Evolutionary conservation across 2,113 vertebrate genomes (phyloP).

Genomic region (Colinus virginianus): DNA sequence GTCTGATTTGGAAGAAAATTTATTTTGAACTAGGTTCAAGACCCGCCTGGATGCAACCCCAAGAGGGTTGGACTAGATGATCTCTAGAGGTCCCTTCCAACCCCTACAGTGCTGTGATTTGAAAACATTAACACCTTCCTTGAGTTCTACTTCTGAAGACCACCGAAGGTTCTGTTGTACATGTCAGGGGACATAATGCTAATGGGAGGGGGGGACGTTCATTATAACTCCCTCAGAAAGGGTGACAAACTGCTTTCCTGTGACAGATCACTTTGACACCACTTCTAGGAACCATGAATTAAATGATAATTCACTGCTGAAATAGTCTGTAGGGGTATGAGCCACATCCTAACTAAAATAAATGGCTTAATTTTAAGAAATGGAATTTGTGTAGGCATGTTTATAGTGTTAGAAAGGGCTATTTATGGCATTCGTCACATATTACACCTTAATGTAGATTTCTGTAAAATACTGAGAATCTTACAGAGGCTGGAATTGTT

Average conservation of each 20-base stretch:
- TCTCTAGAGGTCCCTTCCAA: too few species aligned
- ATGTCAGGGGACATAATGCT: neutral
- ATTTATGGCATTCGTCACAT: conserved; percentile 13
- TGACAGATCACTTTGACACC: neutral
- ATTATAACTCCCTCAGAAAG: neutral
- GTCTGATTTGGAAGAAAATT: conserved; percentile 1
- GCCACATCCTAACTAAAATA: conserved; percentile 29
- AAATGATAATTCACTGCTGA: neutral
- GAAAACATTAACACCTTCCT: neutral
- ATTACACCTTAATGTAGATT: neutral
- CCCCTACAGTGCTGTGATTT: neutral
- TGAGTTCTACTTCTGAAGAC: neutral
- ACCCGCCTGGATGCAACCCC: too few species aligned
- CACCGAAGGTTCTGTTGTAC: neutral
- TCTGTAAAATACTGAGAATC: conserved; percentile 1
- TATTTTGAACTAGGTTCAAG: neutral
- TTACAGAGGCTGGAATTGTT: neutral
- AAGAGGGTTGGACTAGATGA: too few species aligned
- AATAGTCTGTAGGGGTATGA: neutral
- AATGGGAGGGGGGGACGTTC: too few species aligned
- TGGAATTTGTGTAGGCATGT: neutral
- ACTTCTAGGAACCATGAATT: neutral
- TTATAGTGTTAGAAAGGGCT: neutral
- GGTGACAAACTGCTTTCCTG: neutral
- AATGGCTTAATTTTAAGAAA: conserved; percentile 24